Evolutionary conservation across 2,797 vertebrate species (phyloP).

Genomic region (Decapterus maruadsi): DNA sequence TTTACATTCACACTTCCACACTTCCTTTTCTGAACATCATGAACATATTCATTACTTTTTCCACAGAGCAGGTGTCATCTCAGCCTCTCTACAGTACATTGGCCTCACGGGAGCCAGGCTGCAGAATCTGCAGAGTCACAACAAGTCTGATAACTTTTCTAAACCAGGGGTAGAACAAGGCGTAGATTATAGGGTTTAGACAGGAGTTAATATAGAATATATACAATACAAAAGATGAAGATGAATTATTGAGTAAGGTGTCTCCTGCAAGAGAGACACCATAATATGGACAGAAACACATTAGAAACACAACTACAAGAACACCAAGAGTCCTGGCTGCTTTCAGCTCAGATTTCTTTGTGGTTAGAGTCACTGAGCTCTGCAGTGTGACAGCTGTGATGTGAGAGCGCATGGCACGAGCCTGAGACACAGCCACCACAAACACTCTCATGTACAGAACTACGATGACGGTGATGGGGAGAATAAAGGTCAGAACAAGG

Average conservation of each 20-base stretch:
- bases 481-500: background rate
- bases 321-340: slow-evolving; percentile 41
- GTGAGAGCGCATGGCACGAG: too few species aligned
- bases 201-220: slow-evolving; percentile 35
- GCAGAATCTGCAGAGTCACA: slow-evolving; percentile 36
- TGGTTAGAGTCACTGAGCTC: too few species aligned
- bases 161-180: slow-evolving; percentile 51
- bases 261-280: background rate
- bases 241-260: accelerated
- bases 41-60: too few species aligned
- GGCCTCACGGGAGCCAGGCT: slow-evolving; percentile 23
- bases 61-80: too few species aligned
- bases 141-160: slow-evolving; percentile 26
- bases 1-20: too few species aligned
- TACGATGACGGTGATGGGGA: background rate
- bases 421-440: too few species aligned
- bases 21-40: too few species aligned
- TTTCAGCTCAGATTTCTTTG: too few species aligned
- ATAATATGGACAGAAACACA: slow-evolving; percentile 34
- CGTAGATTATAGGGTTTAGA: slow-evolving; percentile 50
- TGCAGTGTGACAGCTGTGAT: too few species aligned
- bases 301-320: slow-evolving; percentile 36
- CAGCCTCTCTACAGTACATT: slow-evolving; percentile 1
- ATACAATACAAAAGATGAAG: accelerated
- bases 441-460: background rate